Conservation (phyloP, 2,888 invertebrate species). For the Protodeltote pygarga region DNA sequence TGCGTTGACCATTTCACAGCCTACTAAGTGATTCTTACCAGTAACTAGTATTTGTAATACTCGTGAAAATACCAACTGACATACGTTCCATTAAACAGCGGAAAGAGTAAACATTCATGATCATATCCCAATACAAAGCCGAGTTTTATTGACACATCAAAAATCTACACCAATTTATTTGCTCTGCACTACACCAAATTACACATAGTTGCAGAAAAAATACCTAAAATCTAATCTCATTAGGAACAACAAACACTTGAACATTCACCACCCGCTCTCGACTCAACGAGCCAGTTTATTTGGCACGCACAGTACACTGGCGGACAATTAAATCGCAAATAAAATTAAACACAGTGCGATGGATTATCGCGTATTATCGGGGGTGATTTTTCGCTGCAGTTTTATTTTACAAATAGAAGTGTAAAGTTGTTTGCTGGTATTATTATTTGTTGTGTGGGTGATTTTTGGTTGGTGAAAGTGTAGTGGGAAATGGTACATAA, state of each 20-base stretch:
- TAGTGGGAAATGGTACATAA: constrained; percentile 25
- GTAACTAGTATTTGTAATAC: too few relatives aligned
- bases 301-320: constrained; percentile 61
- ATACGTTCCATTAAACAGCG: too few relatives aligned
- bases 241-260: constrained; percentile 51
- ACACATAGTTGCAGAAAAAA: constrained; percentile 40
- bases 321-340: constrained; percentile 81
- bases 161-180: constrained; percentile 25
- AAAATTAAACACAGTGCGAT: constrained; percentile 74
- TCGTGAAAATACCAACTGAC: too few relatives aligned
- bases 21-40: too few relatives aligned
- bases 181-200: constrained; percentile 43
- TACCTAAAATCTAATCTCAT: constrained; percentile 51
- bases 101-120: background rate
- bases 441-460: constrained; percentile 38
- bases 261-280: constrained; percentile 41
- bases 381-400: constrained; percentile 48
- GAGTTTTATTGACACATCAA: constrained; percentile 10
- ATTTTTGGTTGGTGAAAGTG: constrained; percentile 31
- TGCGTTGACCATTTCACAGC: too few relatives aligned
- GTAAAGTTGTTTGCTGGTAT: constrained; percentile 25
- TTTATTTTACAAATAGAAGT: constrained; percentile 36
- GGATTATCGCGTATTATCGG: constrained; percentile 61
- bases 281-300: constrained; percentile 63
- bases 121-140: constrained; percentile 1